phyloP scores from a whole-genome alignment of 2,888 invertebrate species.

The Drosophila nr. perissopoda region DNA sequence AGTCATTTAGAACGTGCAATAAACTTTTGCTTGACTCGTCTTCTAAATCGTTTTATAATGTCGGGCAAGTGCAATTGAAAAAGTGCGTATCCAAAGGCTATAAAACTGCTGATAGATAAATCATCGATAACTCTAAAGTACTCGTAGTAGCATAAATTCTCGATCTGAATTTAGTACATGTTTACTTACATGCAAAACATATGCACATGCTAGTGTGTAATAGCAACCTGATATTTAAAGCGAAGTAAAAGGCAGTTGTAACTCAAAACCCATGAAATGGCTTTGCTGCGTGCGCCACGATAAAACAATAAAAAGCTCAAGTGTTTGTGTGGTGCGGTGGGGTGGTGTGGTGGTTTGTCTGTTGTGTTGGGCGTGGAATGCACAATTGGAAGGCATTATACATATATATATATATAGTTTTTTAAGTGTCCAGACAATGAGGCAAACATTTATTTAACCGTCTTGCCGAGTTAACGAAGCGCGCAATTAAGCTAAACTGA shows the following conservation, averaged over 20 bases:
- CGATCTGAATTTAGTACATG: slow-evolving; percentile 32
- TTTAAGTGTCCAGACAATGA: slow-evolving; percentile 23
- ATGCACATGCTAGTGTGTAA: slow-evolving; percentile 35
- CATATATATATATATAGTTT: slow-evolving; percentile 15
- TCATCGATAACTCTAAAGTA: slow-evolving; percentile 39
- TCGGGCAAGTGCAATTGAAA: neutral
- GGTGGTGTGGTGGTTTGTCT: slow-evolving; percentile 39
- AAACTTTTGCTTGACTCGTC: neutral
- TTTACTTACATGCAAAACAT: slow-evolving; percentile 28
- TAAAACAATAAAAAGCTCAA: slow-evolving; percentile 50
- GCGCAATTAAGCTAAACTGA: slow-evolving; percentile 62
- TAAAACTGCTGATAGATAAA: slow-evolving; percentile 34
- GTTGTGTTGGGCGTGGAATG: slow-evolving; percentile 67
- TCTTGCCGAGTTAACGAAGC: slow-evolving; percentile 67
- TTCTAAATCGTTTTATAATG: neutral
- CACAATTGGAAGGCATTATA: slow-evolving; percentile 42
- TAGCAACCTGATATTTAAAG: slow-evolving; percentile 63
- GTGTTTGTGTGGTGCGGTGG: slow-evolving; percentile 31
- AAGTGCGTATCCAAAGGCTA: slow-evolving; percentile 21
- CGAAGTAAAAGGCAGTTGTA: slow-evolving; percentile 64
- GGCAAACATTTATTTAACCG: slow-evolving; percentile 22
- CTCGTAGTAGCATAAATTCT: slow-evolving; percentile 24
- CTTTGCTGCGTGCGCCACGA: slow-evolving; percentile 44
- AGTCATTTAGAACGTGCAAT: neutral
- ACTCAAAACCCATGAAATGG: slow-evolving; percentile 55